phyloP scores from a whole-genome alignment of 2,888 invertebrate genomes.

The Dorcus parallelipipedus region DNA sequence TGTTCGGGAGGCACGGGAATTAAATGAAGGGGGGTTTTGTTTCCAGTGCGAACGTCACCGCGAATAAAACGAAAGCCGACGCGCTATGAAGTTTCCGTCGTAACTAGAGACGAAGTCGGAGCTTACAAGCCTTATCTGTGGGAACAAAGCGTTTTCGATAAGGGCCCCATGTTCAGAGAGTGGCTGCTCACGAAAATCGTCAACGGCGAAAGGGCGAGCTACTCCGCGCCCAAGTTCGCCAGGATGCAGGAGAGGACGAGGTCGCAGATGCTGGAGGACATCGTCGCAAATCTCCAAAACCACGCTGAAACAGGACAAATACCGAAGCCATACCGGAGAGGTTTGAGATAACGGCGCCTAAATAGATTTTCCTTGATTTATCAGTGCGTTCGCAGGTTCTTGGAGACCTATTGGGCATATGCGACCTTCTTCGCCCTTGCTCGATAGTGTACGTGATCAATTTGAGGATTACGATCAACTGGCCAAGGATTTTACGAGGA shows the following conservation, averaged over 20 bases:
- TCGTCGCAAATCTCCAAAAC: constrained; percentile 89
- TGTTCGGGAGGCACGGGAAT: neutral
- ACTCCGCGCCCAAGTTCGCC: constrained; percentile 92
- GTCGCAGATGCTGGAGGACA: constrained; percentile 91
- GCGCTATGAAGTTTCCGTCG: constrained; percentile 87
- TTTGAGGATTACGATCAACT: constrained; percentile 93
- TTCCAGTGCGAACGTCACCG: constrained; percentile 77
- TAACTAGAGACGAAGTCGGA: constrained; percentile 90
- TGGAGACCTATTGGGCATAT: constrained; percentile 92
- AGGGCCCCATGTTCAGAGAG: constrained; percentile 92
- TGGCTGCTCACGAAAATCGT: constrained; percentile 93
- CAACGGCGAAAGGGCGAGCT: constrained; percentile 89
- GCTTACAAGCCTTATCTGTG: constrained; percentile 94
- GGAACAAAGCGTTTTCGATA: constrained; percentile 93
- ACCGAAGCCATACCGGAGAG: constrained; percentile 88
- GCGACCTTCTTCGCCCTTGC: constrained; percentile 87
- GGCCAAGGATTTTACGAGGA: constrained; percentile 87
- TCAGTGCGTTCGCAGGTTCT: constrained; percentile 57
- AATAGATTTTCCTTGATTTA: neutral
- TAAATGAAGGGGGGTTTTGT: neutral
- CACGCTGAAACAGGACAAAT: constrained; percentile 94
- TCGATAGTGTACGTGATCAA: constrained; percentile 89
- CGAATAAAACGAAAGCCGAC: constrained; percentile 83
- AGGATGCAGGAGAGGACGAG: constrained; percentile 91
- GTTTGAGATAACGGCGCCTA: constrained; percentile 41